Evolutionary conservation across 2,888 invertebrate species (phyloP), one percentile per base, ranked within the genome.

Genomic region (Pelosia muscerda): DNA sequence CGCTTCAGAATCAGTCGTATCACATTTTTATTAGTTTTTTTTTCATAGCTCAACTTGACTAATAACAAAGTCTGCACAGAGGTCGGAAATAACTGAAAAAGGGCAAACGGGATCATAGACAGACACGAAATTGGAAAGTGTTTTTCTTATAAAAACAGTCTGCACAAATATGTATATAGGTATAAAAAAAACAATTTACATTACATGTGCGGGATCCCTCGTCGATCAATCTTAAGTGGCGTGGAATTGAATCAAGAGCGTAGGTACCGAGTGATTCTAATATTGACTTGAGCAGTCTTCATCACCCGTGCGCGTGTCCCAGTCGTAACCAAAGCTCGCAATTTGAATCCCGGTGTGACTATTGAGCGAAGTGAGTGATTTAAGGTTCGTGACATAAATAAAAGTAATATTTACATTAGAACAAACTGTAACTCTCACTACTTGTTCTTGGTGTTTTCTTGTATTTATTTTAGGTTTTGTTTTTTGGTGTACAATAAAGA

Each of bases 171-270:
- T 49, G 9, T 49, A 8, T n/a, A 19, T n/a, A n/a, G n/a, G n/a
- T n/a, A n/a, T 49, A n/a, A 49, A 49, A n/a, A 49, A 19, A 15
- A 0, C 4, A 42, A 19, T 19, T n/a, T n/a, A 19, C 49, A 49
- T 8, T 49, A 49, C n/a, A 49, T 9, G n/a, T 19, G n/a, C 49
- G n/a, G 49, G 49, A n/a, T n/a, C 49, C n/a, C 15, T 49, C 49
- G n/a, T 49, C 49, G 49, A 49, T 49, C 49, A 49, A n/a, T 49
- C 49, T 49, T 49, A 49, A 49, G 49, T 49, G 49, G n/a, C n/a
- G n/a, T 49, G 8, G 19, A 49, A 49, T 49, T 49, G 49, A 49
- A 49, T 49, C 19, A 49, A 8, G 49, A 49, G 54, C 13, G 25
- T 55, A 23, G 54, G 38, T 38, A 38, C 38, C 49, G 49, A 49